phyloP scores from a whole-genome alignment of 2,797 vertebrate genomes.

The Peromyscus aztecus region DNA sequence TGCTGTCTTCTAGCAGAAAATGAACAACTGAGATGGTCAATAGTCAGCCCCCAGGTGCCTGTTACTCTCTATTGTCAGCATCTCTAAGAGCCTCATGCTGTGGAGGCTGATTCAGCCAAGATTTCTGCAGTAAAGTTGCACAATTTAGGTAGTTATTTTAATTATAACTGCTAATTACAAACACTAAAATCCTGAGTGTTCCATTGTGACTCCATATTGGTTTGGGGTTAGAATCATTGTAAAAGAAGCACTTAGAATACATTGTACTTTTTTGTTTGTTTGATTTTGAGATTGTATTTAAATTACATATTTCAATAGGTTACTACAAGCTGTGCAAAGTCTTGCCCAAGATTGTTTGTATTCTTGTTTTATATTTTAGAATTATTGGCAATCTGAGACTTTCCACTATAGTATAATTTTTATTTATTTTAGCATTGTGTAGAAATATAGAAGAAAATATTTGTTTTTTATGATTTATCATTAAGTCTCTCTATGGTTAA shows the following conservation, averaged over 20 bases:
- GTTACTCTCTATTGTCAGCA: neutral
- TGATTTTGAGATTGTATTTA: neutral
- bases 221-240: constrained; percentile 8
- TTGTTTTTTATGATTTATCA: neutral
- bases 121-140: constrained; percentile 25
- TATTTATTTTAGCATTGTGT: neutral
- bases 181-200: neutral
- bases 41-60: neutral
- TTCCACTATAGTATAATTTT: neutral
- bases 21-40: neutral
- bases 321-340: neutral
- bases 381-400: neutral
- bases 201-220: neutral
- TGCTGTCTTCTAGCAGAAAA: neutral
- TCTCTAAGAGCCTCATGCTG: neutral
- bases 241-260: neutral
- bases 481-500: neutral
- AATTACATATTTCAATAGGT: neutral
- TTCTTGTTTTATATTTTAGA: constrained; percentile 40
- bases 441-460: neutral
- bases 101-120: neutral
- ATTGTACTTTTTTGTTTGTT: neutral
- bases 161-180: constrained; percentile 56
- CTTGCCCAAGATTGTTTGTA: constrained; percentile 2
- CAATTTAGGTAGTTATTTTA: constrained; percentile 22